Percentiles rank a stretch among this genome's conserved stretches.
These are phyloP conservation scores for Noctua fimbriata DNA, from an alignment of 2,888 invertebrate genomes.

Conservation along the genomic window DNA sequence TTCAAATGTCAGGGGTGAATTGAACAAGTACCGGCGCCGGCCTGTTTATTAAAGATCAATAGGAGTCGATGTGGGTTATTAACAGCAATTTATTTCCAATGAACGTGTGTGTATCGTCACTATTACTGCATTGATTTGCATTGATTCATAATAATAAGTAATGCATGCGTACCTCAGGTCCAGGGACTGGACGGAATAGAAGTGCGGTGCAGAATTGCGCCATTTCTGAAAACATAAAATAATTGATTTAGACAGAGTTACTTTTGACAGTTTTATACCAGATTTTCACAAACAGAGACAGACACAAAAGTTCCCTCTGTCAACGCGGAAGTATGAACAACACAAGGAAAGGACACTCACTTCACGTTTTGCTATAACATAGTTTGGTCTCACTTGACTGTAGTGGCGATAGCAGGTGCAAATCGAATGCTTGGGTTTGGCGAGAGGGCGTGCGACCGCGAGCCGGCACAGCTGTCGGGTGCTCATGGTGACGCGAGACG, in stretches of 20 bases:
- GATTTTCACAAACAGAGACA: slow-evolving; percentile 46
- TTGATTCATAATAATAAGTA: slow-evolving; percentile 59
- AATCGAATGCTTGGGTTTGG: slow-evolving; percentile 71
- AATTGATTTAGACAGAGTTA: slow-evolving; percentile 3
- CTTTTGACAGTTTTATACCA: slow-evolving; percentile 4
- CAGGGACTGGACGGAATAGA: slow-evolving; percentile 86
- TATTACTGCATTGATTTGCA: slow-evolving; percentile 72
- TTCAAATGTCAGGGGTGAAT: slow-evolving; percentile 82
- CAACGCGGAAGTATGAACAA: slow-evolving; percentile 50
- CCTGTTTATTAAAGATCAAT: slow-evolving; percentile 85
- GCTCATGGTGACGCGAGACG: slow-evolving; percentile 77
- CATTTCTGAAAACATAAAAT: slow-evolving; percentile 85
- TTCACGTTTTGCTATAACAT: slow-evolving; percentile 82
- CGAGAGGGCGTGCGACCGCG: slow-evolving; percentile 69
- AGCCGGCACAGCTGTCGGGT: slow-evolving; percentile 84
- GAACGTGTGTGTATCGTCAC: slow-evolving; percentile 64
- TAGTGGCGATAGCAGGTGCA: slow-evolving; percentile 81
- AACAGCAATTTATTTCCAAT: slow-evolving; percentile 82
- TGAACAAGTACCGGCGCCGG: slow-evolving; percentile 77
- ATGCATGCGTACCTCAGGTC: slow-evolving; percentile 83
- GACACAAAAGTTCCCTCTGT: slow-evolving; percentile 40
- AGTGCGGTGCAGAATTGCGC: slow-evolving; percentile 87
- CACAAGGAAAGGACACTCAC: slow-evolving; percentile 82
- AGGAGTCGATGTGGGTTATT: slow-evolving; percentile 82
- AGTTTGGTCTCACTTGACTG: slow-evolving; percentile 88